phyloP scores from a whole-genome alignment of 2,888 invertebrate genomes.

The Linnaemya vulpina region DNA sequence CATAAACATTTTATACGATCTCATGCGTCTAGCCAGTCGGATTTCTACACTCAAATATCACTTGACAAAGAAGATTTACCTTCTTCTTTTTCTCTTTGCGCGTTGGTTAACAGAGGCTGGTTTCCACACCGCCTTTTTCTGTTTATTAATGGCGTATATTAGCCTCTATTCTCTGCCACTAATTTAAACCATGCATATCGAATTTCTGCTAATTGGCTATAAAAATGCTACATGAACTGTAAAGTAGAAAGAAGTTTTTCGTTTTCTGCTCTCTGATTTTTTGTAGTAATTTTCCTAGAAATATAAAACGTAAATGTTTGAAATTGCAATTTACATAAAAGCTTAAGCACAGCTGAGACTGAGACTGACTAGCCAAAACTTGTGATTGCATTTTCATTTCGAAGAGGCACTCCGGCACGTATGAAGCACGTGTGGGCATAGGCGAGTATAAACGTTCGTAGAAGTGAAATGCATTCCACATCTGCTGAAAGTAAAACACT shows the following conservation, averaged over 20 bases:
- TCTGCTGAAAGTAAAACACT: constrained; percentile 36
- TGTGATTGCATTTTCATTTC: constrained; percentile 43
- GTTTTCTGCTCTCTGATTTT: constrained; percentile 2
- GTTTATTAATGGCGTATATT: constrained; percentile 1
- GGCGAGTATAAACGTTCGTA: not conserved
- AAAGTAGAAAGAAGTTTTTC: constrained; percentile 14
- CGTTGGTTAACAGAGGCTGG: constrained; percentile 17
- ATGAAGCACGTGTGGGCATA: not conserved
- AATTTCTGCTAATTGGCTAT: constrained; percentile 62
- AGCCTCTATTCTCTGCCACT: constrained; percentile 13
- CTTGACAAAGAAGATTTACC: not conserved
- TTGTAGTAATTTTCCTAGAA: not conserved
- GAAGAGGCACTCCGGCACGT: not conserved
- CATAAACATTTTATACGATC: constrained; percentile 53
- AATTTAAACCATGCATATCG: constrained; percentile 55
- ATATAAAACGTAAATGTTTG: constrained; percentile 23
- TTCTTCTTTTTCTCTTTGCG: not conserved
- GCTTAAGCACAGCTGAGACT: not conserved
- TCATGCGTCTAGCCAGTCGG: not conserved
- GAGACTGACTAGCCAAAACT: constrained; percentile 10
- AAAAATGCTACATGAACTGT: constrained; percentile 43
- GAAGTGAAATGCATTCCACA: not conserved
- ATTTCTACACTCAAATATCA: not conserved
- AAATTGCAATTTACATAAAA: constrained; percentile 26
- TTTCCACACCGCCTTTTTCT: constrained; percentile 35